A percentile compares a stretch with the other conserved stretches of the same genome.
These are phyloP conservation scores for Caenorhabditis latens DNA, from an alignment of 1,140 invertebrate genomes.

Conservation along the genomic window DNA sequence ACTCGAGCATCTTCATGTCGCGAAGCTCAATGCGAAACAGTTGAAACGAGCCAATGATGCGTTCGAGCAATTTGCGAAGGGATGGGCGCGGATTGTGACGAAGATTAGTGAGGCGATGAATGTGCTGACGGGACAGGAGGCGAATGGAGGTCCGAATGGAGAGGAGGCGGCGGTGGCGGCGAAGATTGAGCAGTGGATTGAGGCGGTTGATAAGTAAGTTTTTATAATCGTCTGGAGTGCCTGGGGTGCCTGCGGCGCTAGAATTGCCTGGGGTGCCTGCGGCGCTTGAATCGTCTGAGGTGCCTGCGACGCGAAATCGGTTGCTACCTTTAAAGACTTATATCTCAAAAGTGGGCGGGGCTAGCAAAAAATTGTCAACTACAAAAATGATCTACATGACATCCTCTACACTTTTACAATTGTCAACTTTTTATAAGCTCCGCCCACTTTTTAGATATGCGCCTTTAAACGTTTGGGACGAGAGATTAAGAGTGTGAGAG, in stretches of 20 bases:
- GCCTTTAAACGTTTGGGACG: too few species aligned
- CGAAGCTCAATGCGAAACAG: slow-evolving; percentile 66
- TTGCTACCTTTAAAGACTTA: too few species aligned
- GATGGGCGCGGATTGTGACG: slow-evolving; percentile 68
- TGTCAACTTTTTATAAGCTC: background rate
- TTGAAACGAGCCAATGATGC: slow-evolving; percentile 73
- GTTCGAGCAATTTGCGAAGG: slow-evolving; percentile 69
- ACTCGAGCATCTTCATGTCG: slow-evolving; percentile 70
- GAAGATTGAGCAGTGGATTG: slow-evolving; percentile 65
- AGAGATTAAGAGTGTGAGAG: too few species aligned
- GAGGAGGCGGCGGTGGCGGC: slow-evolving; percentile 66
- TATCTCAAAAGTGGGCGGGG: too few species aligned
- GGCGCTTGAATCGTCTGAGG: too few species aligned
- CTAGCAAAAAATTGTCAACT: too few species aligned
- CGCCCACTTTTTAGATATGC: too few species aligned
- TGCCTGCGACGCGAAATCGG: too few species aligned
- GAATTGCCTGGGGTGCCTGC: too few species aligned
- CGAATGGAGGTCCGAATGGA: background rate
- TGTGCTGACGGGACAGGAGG: slow-evolving; percentile 69
- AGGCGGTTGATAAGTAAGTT: slow-evolving; percentile 68
- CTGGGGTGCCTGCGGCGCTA: too few species aligned
- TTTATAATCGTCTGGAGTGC: slow-evolving; percentile 51
- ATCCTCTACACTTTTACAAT: too few species aligned
- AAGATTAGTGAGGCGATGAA: slow-evolving; percentile 72
- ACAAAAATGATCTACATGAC: too few species aligned